phyloP scores from a whole-genome alignment of 2,797 vertebrate species.

The Cirrhinus mrigala region DNA sequence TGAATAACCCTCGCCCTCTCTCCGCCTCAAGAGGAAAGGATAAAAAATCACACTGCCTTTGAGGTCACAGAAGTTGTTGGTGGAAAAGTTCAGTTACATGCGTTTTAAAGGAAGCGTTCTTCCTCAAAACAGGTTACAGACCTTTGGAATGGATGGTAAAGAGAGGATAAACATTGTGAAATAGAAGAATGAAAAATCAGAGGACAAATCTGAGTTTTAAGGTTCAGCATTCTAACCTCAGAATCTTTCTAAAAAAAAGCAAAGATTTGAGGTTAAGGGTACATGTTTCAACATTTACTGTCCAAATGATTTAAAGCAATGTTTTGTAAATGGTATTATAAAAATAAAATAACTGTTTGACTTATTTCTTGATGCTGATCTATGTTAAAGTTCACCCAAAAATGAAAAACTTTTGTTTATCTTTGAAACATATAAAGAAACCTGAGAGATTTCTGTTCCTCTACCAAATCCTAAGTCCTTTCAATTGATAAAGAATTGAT shows the following conservation, averaged over 20 bases:
- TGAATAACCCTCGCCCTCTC: conserved; percentile 88
- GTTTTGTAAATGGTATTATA: not conserved
- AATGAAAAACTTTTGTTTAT: not conserved
- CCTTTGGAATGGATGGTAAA: conserved; percentile 16
- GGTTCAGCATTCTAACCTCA: not conserved
- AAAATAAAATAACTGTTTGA: not conserved
- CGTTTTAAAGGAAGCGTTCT: conserved; percentile 9
- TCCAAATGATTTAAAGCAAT: not conserved
- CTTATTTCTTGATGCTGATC: not conserved
- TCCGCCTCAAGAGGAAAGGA: conserved; percentile 73
- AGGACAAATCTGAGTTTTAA: conserved; percentile 3
- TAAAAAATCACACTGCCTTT: conserved; percentile 71
- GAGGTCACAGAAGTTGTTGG: conserved; percentile 53
- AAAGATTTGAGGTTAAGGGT: not conserved
- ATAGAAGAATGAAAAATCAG: conserved; percentile 2
- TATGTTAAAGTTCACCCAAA: not conserved
- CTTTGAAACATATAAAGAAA: not conserved
- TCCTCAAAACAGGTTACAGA: conserved; percentile 14
- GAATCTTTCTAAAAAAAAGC: not conserved
- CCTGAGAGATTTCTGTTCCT: not conserved
- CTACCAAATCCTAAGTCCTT: not conserved
- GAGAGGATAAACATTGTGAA: not conserved
- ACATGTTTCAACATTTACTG: not conserved
- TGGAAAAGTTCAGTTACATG: conserved; percentile 32
- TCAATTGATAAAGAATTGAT: not conserved